Conservation (phyloP, 2,113 vertebrate species). For the Pangasianodon hypophthalmus region DNA sequence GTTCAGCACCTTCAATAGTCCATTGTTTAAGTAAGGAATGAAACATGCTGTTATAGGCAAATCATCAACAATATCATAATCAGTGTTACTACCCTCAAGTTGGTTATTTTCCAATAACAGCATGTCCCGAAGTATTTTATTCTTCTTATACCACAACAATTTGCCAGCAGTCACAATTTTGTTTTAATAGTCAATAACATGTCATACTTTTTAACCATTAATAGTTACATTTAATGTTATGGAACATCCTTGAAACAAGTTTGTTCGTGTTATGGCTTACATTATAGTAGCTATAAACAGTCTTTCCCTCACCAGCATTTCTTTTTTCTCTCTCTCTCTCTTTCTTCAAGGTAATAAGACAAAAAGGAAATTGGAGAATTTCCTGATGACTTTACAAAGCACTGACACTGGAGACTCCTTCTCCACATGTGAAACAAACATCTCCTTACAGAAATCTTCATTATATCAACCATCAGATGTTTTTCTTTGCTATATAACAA, state of each 20-base stretch:
- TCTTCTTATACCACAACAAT: too few relatives aligned
- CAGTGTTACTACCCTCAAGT: too few relatives aligned
- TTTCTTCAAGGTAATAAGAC: background rate
- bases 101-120: too few relatives aligned
- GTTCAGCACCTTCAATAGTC: background rate
- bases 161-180: too few relatives aligned
- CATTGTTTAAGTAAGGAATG: background rate
- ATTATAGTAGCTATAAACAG: background rate
- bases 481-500: background rate
- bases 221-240: too few relatives aligned
- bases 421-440: background rate
- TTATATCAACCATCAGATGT: background rate
- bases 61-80: too few relatives aligned
- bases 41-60: background rate
- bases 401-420: background rate
- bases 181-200: too few relatives aligned
- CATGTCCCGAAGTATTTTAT: too few relatives aligned
- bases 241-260: too few relatives aligned
- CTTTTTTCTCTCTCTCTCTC: background rate
- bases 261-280: background rate
- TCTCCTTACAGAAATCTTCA: background rate
- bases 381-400: background rate
- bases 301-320: background rate
- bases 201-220: too few relatives aligned
- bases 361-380: background rate